These are phyloP conservation scores for Lepidochitona cinerea DNA, from an alignment of 2,888 invertebrate genomes.

Conservation along the genomic window DNA sequence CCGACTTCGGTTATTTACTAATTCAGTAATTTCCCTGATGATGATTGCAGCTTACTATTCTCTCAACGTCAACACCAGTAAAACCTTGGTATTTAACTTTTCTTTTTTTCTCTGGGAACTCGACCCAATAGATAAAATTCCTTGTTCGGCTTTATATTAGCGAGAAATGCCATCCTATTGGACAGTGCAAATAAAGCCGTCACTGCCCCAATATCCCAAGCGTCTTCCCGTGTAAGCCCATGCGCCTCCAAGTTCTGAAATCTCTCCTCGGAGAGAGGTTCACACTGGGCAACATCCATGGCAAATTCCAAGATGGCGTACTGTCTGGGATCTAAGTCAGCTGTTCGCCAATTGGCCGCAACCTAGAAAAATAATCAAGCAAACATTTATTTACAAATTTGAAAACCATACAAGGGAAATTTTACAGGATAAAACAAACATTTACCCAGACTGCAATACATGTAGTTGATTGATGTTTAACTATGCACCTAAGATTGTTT, in stretches of 20 bases:
- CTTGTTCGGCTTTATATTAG: slow-evolving; percentile 54
- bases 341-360: slow-evolving; percentile 52
- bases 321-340: slow-evolving; percentile 53
- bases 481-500: no score
- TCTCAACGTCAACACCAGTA: no score
- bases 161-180: slow-evolving; percentile 59
- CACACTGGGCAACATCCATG: slow-evolving; percentile 48
- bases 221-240: slow-evolving; percentile 55
- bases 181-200: slow-evolving; percentile 57
- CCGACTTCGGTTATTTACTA: no score
- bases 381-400: no score
- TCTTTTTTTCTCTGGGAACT: not conserved
- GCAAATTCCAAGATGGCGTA: slow-evolving; percentile 58
- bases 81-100: no score
- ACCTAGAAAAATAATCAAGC: slow-evolving; percentile 52
- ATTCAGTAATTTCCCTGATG: no score
- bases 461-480: no score
- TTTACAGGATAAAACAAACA: no score
- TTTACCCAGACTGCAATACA: no score
- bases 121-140: slow-evolving; percentile 62
- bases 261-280: slow-evolving; percentile 41
- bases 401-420: no score
- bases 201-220: slow-evolving; percentile 63
- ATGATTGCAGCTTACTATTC: no score
- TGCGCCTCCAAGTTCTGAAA: slow-evolving; percentile 43